Percentiles rank a stretch among this genome's conserved stretches.
These are phyloP conservation scores for Scaptomyza flava DNA, from an alignment of 2,888 invertebrate genomes.

Conservation along the genomic window DNA sequence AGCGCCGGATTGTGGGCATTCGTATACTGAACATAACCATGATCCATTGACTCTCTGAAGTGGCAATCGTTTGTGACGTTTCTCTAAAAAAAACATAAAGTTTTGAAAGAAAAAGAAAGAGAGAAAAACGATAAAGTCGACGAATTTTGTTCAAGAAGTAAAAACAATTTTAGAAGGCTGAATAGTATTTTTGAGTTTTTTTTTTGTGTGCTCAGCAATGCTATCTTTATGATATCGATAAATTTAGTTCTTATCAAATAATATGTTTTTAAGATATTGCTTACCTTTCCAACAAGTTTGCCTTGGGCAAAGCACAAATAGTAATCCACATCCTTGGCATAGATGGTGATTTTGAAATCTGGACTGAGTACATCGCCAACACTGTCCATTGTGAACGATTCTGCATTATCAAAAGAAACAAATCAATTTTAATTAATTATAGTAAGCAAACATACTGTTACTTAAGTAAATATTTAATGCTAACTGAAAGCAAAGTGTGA, in stretches of 20 bases:
- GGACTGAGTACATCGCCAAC: slow-evolving; percentile 77
- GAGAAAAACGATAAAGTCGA: not conserved
- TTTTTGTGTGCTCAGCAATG: not conserved
- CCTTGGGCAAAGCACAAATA: slow-evolving; percentile 82
- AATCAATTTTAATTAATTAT: slow-evolving; percentile 69
- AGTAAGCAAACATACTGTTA: slow-evolving; percentile 47
- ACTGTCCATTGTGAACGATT: slow-evolving; percentile 81
- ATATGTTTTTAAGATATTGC: slow-evolving; percentile 18
- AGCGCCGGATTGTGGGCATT: slow-evolving; percentile 76
- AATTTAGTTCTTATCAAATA: not conserved
- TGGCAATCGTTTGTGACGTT: slow-evolving; percentile 80
- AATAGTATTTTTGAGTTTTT: not conserved
- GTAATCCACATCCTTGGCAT: slow-evolving; percentile 80
- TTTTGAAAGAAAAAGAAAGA: not conserved
- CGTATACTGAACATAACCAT: slow-evolving; percentile 76
- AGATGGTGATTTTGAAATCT: slow-evolving; percentile 82
- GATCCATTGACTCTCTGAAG: slow-evolving; percentile 79
- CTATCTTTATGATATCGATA: slow-evolving; percentile 2
- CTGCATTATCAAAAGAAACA: slow-evolving; percentile 53
- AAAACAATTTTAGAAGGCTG: too few species aligned
- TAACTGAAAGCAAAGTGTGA: not conserved
- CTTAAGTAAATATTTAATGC: slow-evolving; percentile 52
- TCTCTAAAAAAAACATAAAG: slow-evolving; percentile 64
- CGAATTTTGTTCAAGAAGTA: not conserved
- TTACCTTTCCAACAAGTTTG: slow-evolving; percentile 82